Conservation (phyloP, 2,888 invertebrate species). For the Cataglyphis albicans region DNA sequence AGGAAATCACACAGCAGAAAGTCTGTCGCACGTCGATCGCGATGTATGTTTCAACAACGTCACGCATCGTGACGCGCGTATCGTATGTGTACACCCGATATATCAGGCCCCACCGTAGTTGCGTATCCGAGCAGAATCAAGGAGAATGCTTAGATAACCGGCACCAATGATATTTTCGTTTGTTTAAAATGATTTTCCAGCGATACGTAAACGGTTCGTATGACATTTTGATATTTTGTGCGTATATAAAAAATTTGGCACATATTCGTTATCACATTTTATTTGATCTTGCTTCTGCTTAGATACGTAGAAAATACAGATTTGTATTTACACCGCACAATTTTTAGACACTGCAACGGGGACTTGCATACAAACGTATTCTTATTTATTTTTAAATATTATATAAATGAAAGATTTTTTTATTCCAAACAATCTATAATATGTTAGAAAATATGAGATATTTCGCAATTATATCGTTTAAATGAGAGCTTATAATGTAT, state of each 20-base stretch:
- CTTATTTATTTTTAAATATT: neutral
- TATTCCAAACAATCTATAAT: neutral
- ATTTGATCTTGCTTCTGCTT: conserved; percentile 19
- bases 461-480: neutral
- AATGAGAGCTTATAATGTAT: neutral
- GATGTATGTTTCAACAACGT: conserved; percentile 60
- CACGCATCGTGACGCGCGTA: conserved; percentile 61
- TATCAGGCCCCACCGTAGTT: conserved; percentile 31
- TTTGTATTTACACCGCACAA: conserved; percentile 28
- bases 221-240: neutral
- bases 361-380: neutral
- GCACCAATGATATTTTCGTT: neutral
- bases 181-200: neutral
- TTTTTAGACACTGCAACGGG: neutral
- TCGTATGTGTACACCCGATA: conserved; percentile 52
- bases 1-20: conserved; percentile 70
- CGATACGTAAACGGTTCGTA: neutral
- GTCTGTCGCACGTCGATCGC: conserved; percentile 59
- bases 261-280: neutral
- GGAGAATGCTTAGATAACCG: neutral
- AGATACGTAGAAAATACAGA: neutral
- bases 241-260: no score
- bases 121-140: conserved; percentile 67
- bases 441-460: neutral
- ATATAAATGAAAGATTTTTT: neutral